phyloP scores from a whole-genome alignment of 2,888 invertebrate genomes.

The Xiphydria camelus region DNA sequence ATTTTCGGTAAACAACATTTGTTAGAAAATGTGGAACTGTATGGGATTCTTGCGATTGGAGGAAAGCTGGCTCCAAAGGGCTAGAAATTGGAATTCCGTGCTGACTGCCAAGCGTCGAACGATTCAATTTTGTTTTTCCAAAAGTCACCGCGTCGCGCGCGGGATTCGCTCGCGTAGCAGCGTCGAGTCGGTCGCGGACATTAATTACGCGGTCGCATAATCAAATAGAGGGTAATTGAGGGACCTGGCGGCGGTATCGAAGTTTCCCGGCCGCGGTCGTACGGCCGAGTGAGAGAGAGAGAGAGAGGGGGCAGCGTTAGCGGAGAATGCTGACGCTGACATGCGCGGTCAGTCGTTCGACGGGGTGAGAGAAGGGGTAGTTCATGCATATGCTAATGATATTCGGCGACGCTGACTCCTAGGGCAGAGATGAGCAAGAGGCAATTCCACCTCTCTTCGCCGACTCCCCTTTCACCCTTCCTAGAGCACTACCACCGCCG shows the following conservation, averaged over 20 bases:
- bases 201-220: conserved; percentile 49
- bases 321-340: conserved; percentile 44
- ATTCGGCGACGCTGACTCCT: conserved; percentile 44
- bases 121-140: no score
- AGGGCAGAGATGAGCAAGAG: conserved; percentile 36
- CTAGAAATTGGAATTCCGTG: no score
- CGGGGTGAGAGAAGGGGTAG: conserved; percentile 34
- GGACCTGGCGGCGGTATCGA: conserved; percentile 47
- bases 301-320: conserved; percentile 32
- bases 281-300: conserved; percentile 30
- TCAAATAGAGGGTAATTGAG: conserved; percentile 51
- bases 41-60: no score
- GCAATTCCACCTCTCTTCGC: conserved; percentile 27
- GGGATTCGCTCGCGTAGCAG: conserved; percentile 33
- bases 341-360: conserved; percentile 47
- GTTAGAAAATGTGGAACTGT: no score
- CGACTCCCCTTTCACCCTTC: background rate
- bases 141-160: conserved; percentile 14
- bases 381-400: conserved; percentile 53
- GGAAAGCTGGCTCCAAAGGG: no score
- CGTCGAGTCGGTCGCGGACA: no score
- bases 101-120: no score
- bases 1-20: no score
- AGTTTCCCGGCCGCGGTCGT: conserved; percentile 46
- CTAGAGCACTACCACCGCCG: background rate